A percentile compares a stretch with the other conserved stretches of the same genome.
Conservation (phyloP, 2,113 vertebrate species). For the Sebastes schlegelii region DNA sequence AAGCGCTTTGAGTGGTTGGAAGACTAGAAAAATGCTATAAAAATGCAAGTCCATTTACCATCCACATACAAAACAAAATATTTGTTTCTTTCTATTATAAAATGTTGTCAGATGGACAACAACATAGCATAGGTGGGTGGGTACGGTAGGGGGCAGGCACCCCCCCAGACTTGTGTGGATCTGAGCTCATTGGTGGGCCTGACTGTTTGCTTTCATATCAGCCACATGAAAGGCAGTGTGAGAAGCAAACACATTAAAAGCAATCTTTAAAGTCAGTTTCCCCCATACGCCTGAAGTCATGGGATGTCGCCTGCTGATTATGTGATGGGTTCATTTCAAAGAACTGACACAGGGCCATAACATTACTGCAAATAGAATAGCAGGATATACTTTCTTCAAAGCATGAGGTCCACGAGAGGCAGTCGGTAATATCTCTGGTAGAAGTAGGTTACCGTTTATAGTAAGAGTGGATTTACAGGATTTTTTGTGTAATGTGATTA, state of each 20-base stretch:
- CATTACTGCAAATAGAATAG: conserved; percentile 37
- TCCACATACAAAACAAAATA: too few relatives aligned
- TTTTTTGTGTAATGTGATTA: too few relatives aligned
- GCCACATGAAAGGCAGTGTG: conserved; percentile 55
- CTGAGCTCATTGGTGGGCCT: neutral
- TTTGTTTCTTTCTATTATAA: neutral
- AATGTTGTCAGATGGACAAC: neutral
- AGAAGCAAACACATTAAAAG: conserved; percentile 53
- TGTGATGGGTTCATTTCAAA: conserved; percentile 60
- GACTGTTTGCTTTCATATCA: conserved; percentile 37
- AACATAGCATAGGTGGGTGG: neutral
- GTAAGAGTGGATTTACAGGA: too few relatives aligned
- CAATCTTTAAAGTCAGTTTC: conserved; percentile 50
- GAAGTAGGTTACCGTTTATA: too few relatives aligned
- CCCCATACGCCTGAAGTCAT: conserved; percentile 41
- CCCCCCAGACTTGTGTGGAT: neutral
- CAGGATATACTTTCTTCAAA: conserved; percentile 7
- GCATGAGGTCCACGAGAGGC: conserved; percentile 8
- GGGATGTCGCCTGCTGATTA: conserved; percentile 49
- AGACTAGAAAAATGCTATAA: too few relatives aligned
- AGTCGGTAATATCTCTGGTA: neutral
- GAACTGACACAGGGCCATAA: conserved; percentile 24
- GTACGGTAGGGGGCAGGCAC: too few relatives aligned
- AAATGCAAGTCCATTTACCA: too few relatives aligned
- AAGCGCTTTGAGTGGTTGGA: too few relatives aligned